Evolutionary conservation across 2,113 vertebrate genomes (phyloP).

Genomic region (Suncus etruscus): DNA sequence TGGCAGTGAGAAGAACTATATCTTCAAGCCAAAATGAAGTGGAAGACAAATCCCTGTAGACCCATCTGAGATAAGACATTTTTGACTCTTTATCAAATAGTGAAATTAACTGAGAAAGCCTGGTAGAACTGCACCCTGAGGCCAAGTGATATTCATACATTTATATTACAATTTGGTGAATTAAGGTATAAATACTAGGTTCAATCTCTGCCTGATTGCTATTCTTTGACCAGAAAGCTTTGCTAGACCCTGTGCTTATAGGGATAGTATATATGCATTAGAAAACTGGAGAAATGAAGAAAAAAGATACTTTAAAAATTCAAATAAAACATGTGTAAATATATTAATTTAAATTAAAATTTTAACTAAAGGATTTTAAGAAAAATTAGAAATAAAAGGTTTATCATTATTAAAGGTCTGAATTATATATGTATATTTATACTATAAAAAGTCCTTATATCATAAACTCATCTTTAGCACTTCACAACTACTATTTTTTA

Average conservation of each 20-base stretch:
- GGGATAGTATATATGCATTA: not conserved
- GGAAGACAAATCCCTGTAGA: conserved; percentile 50
- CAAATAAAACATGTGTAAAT: not conserved
- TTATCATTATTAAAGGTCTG: not conserved
- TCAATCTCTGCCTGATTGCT: conserved; percentile 27
- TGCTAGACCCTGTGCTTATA: not conserved
- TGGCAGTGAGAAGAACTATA: conserved; percentile 40
- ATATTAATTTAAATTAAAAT: not conserved
- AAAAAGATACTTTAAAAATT: conserved; percentile 14
- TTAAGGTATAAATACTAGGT: conserved; percentile 54
- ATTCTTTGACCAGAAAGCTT: conserved; percentile 41
- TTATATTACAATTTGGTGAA: conserved; percentile 49
- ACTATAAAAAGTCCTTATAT: no score
- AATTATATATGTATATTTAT: not conserved
- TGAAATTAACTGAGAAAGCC: conserved; percentile 67
- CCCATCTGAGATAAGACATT: conserved; percentile 53
- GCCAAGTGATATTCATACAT: conserved; percentile 63
- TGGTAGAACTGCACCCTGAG: conserved; percentile 48
- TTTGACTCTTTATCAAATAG: conserved; percentile 65
- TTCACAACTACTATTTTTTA: no score
- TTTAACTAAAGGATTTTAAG: conserved; percentile 4
- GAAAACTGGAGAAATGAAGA: conserved; percentile 19
- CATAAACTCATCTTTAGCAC: no score
- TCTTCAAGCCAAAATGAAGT: conserved; percentile 70
- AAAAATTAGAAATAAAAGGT: not conserved